These are phyloP conservation scores for Huso huso DNA, from an alignment of 2,797 vertebrate genomes.

Conservation along the genomic window DNA sequence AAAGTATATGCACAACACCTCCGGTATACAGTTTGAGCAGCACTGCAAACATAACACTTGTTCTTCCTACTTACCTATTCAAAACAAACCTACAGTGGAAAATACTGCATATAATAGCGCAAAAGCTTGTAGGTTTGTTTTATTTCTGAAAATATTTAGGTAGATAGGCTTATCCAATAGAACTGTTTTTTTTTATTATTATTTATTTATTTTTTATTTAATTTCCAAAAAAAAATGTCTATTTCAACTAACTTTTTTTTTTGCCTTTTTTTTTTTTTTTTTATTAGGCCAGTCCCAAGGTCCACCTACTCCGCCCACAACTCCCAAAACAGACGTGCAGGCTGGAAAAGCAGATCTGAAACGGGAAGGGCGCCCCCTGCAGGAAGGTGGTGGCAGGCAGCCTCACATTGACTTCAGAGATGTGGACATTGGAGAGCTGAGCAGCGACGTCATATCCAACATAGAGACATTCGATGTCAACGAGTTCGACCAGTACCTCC, in stretches of 20 bases:
- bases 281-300: conserved; percentile 84
- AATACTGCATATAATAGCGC: conserved; percentile 6
- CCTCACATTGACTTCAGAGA: conserved; percentile 93
- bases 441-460: conserved; percentile 96
- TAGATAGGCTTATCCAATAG: no score
- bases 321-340: conserved; percentile 87
- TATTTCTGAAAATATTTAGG: no score
- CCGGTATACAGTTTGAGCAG: neutral
- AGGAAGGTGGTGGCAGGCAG: conserved; percentile 78
- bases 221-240: no score
- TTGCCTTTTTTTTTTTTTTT: neutral
- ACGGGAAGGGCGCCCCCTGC: conserved; percentile 77
- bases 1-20: no score
- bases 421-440: conserved; percentile 93
- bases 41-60: conserved; percentile 38
- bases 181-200: no score
- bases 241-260: no score
- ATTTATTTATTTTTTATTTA: no score
- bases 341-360: conserved; percentile 82
- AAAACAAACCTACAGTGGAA: neutral
- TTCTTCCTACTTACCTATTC: conserved; percentile 18
- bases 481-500: conserved; percentile 95
- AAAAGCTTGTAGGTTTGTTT: no score
- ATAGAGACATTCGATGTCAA: conserved; percentile 94
- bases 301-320: conserved; percentile 89